phyloP scores from a whole-genome alignment of 2,797 vertebrate species.

The Zalophus californianus region DNA sequence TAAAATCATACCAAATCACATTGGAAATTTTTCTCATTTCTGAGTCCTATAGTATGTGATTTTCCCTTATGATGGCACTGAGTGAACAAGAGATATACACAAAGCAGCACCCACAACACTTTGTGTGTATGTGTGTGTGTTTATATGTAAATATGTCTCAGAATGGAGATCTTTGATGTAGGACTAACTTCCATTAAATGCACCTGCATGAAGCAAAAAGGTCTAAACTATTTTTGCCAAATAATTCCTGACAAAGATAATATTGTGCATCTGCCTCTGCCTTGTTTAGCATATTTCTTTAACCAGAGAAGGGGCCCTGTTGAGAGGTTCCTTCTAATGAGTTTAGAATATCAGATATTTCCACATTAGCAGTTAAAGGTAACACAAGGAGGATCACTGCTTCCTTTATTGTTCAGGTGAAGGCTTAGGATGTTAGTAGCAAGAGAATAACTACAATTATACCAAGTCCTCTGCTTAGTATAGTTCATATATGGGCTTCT shows the following conservation, averaged over 20 bases:
- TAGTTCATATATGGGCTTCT: not conserved
- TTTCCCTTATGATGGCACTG: not conserved
- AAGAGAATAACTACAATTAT: not conserved
- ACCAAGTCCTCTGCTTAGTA: not conserved
- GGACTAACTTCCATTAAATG: not conserved
- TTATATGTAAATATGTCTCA: not conserved
- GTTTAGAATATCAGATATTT: not conserved
- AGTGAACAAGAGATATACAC: not conserved
- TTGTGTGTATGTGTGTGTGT: not conserved
- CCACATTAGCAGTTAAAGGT: not conserved
- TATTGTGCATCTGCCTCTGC: not conserved
- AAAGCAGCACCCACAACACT: not conserved
- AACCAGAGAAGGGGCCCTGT: not conserved
- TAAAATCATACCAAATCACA: not conserved
- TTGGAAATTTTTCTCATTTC: not conserved
- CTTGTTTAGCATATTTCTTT: not conserved
- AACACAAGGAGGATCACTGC: not conserved
- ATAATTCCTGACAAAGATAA: not conserved
- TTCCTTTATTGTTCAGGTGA: not conserved
- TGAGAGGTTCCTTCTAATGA: slow-evolving; percentile 30
- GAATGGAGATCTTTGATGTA: not conserved
- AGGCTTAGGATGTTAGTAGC: not conserved
- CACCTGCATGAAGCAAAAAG: not conserved
- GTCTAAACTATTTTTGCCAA: not conserved
- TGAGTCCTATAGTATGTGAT: not conserved